phyloP scores from a whole-genome alignment of 2,113 vertebrate species.

The Elephas maximus region DNA sequence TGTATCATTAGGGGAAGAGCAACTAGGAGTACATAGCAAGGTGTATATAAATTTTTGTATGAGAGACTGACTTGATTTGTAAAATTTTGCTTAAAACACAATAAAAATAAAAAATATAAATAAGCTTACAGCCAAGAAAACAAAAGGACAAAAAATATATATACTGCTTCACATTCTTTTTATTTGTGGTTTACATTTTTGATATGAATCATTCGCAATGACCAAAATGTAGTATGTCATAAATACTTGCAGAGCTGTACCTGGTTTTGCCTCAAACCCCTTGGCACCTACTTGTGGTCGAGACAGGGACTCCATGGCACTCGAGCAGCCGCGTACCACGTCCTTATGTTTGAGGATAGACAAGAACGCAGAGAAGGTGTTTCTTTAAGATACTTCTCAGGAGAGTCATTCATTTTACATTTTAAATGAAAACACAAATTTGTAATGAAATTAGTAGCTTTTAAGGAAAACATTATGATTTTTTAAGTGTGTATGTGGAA shows the following conservation, averaged over 20 bases:
- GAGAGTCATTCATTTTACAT: background rate
- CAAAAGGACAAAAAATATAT: background rate
- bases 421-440: slow-evolving; percentile 21
- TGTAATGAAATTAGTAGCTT: slow-evolving; percentile 4
- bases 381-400: background rate
- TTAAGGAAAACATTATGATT: background rate
- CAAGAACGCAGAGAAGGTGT: background rate
- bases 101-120: too few species aligned
- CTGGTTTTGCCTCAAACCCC: background rate
- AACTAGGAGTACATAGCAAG: too few species aligned
- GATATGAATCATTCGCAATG: slow-evolving; percentile 67
- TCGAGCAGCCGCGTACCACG: background rate
- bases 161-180: slow-evolving; percentile 11
- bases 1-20: too few species aligned
- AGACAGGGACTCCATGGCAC: background rate
- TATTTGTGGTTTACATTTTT: slow-evolving; percentile 46
- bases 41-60: too few species aligned
- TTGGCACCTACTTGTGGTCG: background rate
- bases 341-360: background rate
- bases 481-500: background rate
- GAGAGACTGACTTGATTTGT: too few species aligned
- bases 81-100: too few species aligned
- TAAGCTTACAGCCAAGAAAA: too few species aligned
- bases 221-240: background rate
- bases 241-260: background rate